Base-by-base conservation (phyloP, 2,888 invertebrate genomes). In the Dynastes tityus region DNA sequence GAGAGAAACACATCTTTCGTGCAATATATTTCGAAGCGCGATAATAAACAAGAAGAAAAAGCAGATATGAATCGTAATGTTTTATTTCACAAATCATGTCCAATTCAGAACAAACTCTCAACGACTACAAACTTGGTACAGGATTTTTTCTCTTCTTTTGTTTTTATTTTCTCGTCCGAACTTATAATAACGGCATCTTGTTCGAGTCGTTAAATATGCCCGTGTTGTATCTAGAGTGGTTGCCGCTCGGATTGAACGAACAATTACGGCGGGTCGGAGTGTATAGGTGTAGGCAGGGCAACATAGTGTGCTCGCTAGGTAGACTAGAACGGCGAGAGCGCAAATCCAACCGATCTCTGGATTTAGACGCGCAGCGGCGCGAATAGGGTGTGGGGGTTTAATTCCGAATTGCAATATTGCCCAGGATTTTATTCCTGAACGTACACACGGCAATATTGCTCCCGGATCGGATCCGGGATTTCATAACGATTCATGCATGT, bases 391-490 rank as follows among this genome's bases (percentile, higher is more conserved):
- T 58, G 73, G 53, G 71, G 73, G 22, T 58, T 58, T 73, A 58
- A 73, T 61, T 37, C 58, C 40, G 58, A 73, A 58, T 73, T 40
- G 58, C 73, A 40, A 73, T 73, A 73, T 73, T 73, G 73, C 73
- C 58, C 45, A 45, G 61, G 73, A 73, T 73, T 73, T 73, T 58
- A 40, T 73, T 40, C 58, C 3, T 40, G 73, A 73, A 73, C 40
- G 73, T 73, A 58, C 73, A 73, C 73, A 55, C 58, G 73, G 61
- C 45, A 45, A 73, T 73, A 73, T 73, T 73, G 73, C 58, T 55
- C 13, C 40, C 11, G 73, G 58, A 73, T 73, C 40, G 22, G 27
- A 58, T 73, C 73, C 73, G 58, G 58, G 45, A 73, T 73, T 61
- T 73, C 58, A 58, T 73, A 73, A 73, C 6, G 73, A 73, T 73